A percentile compares a stretch with the other conserved stretches of the same genome.
Evolutionary conservation across 2,113 vertebrate species (phyloP).

Genomic region (Hirundichthys speculiger): DNA sequence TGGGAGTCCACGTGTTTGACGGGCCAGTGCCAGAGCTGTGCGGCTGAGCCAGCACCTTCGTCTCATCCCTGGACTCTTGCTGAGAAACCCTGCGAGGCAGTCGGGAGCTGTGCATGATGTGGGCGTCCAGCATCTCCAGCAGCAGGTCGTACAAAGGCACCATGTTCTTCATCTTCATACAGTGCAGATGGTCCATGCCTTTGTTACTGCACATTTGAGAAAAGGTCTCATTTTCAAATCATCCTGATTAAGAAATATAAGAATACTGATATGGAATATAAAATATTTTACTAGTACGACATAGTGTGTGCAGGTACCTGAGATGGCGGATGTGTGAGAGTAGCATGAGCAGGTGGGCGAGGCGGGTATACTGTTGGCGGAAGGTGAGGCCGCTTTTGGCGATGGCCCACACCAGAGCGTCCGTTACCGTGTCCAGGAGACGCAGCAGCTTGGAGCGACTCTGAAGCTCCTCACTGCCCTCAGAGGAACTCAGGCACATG

Average conservation of each 20-base stretch:
- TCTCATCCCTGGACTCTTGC: slow-evolving; percentile 30
- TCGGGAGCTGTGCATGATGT: slow-evolving; percentile 86
- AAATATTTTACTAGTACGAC: no score
- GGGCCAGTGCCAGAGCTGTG: slow-evolving; percentile 14
- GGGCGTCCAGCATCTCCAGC: slow-evolving; percentile 97
- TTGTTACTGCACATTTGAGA: slow-evolving; percentile 87
- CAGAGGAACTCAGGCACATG: slow-evolving; percentile 85
- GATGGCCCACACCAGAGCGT: slow-evolving; percentile 95
- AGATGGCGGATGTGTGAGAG: slow-evolving; percentile 93
- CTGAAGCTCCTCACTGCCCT: slow-evolving; percentile 83
- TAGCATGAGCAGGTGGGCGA: slow-evolving; percentile 95
- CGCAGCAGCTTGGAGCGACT: slow-evolving; percentile 87
- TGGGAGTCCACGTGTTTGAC: slow-evolving; percentile 46
- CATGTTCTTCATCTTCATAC: slow-evolving; percentile 97
- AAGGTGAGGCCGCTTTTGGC: slow-evolving; percentile 87
- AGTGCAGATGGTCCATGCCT: slow-evolving; percentile 97
- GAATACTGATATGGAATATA: no score
- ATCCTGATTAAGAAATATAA: not conserved
- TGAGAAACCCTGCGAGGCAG: slow-evolving; percentile 27
- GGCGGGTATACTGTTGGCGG: slow-evolving; percentile 89
- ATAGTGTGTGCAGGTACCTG: slow-evolving; percentile 80
- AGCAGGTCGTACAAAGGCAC: slow-evolving; percentile 95
- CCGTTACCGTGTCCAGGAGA: slow-evolving; percentile 89
- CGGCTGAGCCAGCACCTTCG: slow-evolving; percentile 14
- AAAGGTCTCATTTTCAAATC: not conserved